Base-by-base conservation (phyloP, 2,797 vertebrate genomes). In the Erethizon dorsatum region DNA sequence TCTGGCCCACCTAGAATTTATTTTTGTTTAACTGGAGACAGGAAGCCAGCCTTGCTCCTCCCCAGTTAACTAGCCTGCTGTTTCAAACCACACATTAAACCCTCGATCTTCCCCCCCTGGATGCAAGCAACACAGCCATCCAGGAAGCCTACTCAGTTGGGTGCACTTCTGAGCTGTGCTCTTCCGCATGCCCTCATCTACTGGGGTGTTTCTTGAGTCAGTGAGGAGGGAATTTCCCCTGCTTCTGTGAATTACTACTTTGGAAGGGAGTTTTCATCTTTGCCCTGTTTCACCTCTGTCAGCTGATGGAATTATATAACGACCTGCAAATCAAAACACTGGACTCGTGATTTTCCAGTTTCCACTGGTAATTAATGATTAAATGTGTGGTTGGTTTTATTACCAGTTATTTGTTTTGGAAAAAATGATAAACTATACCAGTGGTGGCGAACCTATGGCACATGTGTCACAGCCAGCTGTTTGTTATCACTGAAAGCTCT, bases 401-500 rank as follows among this genome's bases (percentile, higher is more conserved):
- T 83, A 20, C 20, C 50, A 88, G 63, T 45, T 50, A 67, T 85
- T 92, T 92, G 63, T 73, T 71, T 90, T 92, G 59, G 45, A 82
- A 78, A 96, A 97, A 96, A 83, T 88, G 22, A 78, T 41, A 79
- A 84, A 84, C 71, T 85, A 9, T 63, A 75, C 10, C 41, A 47
- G 24, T 5, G 4, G 22, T 47, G 37, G 71, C 1, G 24, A 75
- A 26, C 24, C 22, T 75, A 47, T 13, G 18, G 41, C 24, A 47
- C 41, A 14, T 14, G 41, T 26, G 41, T 47, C 71, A 45, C 41
- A 75, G 41, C 71, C 22, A 41, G 41, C 41, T 75, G 5, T 71
- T 41, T 71, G 67, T 26, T 45, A 45, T 14, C 22, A 24, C 22
- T 26, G 22, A 45, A 45, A 75, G 24, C 22, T 45, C 71, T 75